Base-by-base conservation (phyloP, 37 sponge, comb jelly and placozoan species). In the Agelas oroides region DNA sequence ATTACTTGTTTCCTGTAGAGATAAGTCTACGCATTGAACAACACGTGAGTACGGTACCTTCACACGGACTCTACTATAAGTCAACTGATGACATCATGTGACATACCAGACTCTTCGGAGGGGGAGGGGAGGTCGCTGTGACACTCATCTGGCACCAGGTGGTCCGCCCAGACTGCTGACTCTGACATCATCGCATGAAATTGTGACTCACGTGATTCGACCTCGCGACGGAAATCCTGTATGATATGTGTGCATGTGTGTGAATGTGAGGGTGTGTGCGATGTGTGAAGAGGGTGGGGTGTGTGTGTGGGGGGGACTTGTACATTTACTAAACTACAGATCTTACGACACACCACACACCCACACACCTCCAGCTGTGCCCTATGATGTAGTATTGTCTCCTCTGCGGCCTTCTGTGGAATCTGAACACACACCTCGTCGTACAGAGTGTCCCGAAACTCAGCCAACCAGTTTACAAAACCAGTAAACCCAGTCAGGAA, bases 381-480 rank as follows among this genome's bases (percentile, higher is more conserved):
- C 77, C 21, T 75, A 28, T 65, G 76, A 12, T 25, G 61, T 59
- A 35, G 17, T 3, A 85, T 58, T 3, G 55, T 53, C 1, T 76
- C 85, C 1, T 75, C 67, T 0, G 69, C 36, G 3, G 69, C 85
- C 39, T 40, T 68, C 19, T 58, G 5, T 27, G 68, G 76, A 15
- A 75, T 53, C 17, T 25, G 24, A 27, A 60, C 70, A 36, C 76
- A 76, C 28, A 76, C 59, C 68, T 85, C 85, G 23, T 85, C 85
- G 19, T 67, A 59, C 21, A 85, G 18, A 1, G 14, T 53, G 30
- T 57, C 59, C 24, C 76, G 40, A 65, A 76, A 68, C 59, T 65
- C 77, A 31, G 70, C 59, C 77, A 85, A 68, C 85, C 77, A 76
- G 77, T 56, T 69, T 2, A 38, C 11, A 31, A 75, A 69, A 32